These are phyloP conservation scores for Marmota flaviventris DNA, from an alignment of 2,113 vertebrate genomes.

Conservation along the genomic window DNA sequence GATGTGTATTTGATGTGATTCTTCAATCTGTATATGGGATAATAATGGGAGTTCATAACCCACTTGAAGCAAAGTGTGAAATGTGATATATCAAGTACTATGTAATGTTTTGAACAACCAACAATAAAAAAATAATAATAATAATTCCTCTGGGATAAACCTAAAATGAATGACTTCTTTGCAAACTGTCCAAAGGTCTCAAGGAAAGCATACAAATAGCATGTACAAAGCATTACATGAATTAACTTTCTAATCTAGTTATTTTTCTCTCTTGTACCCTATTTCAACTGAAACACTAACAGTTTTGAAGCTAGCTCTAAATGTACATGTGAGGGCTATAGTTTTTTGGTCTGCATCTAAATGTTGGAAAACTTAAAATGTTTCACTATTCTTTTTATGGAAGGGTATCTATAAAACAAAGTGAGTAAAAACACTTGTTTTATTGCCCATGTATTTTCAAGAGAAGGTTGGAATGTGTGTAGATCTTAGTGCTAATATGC, in stretches of 20 bases:
- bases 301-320: neutral
- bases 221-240: neutral
- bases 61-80: no score
- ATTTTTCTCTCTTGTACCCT: neutral
- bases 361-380: neutral
- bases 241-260: neutral
- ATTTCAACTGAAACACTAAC: neutral
- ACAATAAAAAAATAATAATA: no score
- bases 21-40: no score
- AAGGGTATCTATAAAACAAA: neutral
- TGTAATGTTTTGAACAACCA: no score
- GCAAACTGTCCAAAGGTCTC: neutral
- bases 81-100: no score
- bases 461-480: neutral
- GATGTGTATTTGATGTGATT: no score
- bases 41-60: no score
- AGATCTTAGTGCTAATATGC: neutral
- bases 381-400: neutral
- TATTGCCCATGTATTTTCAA: neutral
- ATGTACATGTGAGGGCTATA: neutral
- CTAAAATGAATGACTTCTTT: neutral
- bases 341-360: neutral
- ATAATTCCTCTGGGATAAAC: neutral
- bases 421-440: neutral
- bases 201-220: neutral